Evolutionary conservation across 2,888 invertebrate species (phyloP), one percentile per base, ranked within the genome.

Genomic region (Drosophila phalerata): DNA sequence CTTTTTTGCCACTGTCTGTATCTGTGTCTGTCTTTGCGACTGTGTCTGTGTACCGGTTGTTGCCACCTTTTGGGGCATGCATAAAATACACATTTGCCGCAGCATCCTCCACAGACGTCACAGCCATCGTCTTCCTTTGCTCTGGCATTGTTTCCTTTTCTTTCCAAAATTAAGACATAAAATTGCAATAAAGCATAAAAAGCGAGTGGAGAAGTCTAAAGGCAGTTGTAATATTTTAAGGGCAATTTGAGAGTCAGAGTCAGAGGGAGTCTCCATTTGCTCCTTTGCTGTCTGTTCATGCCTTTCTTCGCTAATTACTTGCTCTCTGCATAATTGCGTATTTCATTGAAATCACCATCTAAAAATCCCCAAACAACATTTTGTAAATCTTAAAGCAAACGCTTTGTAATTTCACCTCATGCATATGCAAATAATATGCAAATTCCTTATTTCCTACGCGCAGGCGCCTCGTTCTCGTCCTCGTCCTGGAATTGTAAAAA

Each of bases 381-480:
- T 62, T 76, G 71, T 72, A 87, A 82, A 85, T 83, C 79, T 85
- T 76, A 69, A 87, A 87, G 65, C 74, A 66, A 63, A 63, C 74
- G 79, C 68, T 75, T 77, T 67, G 58, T 70, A 65, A 53, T 48
- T 40, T 47, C 45, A 47, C 51, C 67, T 86, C 87, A 87, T 85
- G 85, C 88, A 87, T 87, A 86, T 86, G 85, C 87, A 89, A 83
- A 87, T 85, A 56, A 53, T 65, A 89, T 86, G 85, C 64, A 86
- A 87, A 86, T 86, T 76, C 75, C 32, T 34, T 57, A 62, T 73
- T 62, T 28, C 8, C 0, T 28, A 6, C 28, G 28, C 28, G 28
- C 28, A 28, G 28, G 28, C 28, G 28, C 8, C 28, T 28, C 28
- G 28, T 28, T 1, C 5, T 28, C 47, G 22, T 43, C n/a, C 34